Conservation (phyloP, 2,888 invertebrate species). For the Fissipunctia ypsillon region DNA sequence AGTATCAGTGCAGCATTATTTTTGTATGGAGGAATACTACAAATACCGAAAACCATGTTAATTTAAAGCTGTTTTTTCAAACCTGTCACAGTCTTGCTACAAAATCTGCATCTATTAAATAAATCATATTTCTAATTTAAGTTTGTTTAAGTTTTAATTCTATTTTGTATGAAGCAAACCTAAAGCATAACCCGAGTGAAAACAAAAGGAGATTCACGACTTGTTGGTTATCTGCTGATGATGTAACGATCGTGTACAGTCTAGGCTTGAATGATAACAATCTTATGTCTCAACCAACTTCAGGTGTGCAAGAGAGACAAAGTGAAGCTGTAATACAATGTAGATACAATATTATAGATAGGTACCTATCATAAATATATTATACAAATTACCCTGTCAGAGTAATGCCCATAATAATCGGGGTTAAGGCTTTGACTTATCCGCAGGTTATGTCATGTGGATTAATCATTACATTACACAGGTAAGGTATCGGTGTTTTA, state of each 20-base stretch:
- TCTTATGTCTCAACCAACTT: constrained; percentile 64
- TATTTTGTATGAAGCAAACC: neutral
- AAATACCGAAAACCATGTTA: no score
- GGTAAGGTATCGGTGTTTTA: constrained; percentile 7
- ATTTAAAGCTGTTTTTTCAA: no score
- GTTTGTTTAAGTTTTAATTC: no score
- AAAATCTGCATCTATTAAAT: no score
- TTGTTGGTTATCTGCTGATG: constrained; percentile 43
- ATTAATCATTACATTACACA: constrained; percentile 20
- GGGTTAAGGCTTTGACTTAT: constrained; percentile 41
- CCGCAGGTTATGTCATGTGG: neutral
- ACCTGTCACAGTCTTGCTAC: no score
- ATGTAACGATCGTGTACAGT: constrained; percentile 65
- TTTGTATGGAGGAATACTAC: no score
- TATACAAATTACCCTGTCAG: constrained; percentile 48
- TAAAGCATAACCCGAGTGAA: constrained; percentile 55
- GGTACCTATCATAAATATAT: constrained; percentile 34
- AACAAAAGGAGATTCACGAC: constrained; percentile 57
- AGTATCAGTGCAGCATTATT: no score
- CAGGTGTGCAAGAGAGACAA: constrained; percentile 42
- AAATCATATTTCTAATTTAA: no score
- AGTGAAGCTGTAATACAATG: constrained; percentile 34
- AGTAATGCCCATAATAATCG: constrained; percentile 33
- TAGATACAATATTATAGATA: constrained; percentile 25
- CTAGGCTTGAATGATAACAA: constrained; percentile 75